Evolutionary conservation across 2,888 invertebrate genomes (phyloP), one percentile per base, ranked within the genome.

Genomic region (Lithophane ornitopus): DNA sequence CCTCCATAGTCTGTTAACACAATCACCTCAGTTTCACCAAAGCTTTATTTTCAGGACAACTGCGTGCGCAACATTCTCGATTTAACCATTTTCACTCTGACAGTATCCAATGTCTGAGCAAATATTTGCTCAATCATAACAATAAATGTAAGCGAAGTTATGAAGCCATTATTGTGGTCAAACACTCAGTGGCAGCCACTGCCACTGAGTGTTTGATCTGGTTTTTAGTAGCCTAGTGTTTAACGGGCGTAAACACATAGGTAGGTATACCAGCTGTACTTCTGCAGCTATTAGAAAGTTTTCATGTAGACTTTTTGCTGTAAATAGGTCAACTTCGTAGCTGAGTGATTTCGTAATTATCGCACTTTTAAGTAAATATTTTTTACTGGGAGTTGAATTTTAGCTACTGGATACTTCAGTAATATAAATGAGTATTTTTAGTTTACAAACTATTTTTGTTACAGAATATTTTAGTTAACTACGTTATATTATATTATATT

Each of bases 301-400:
- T 62, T 59, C 39, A 74, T 58, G 65, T 49, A 22, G 14, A 59
- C 26, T 63, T 74, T 70, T 76, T 67, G 19, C 62, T 26, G 67
- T 34, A 84, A 66, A 52, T 76, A 66, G 70, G 76, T 76, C 81
- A 76, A 74, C 73, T 66, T 59, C 28, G 6, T 56, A 9, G 73
- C 16, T 49, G 28, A 73, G 28, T 63, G 46, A 59, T 79, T 80
- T 52, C 54, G 68, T 76, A 73, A 84, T 73, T 61, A 68, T 59
- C 58, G 70, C n/a, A 58, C 74, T 59, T 63, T 46, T 16, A 19
- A 19, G 26, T 49, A n/a, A 59, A 41, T 49, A 39, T 61, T 54
- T 74, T 68, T 61, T 34, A 34, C 52, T 28, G 14, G 26, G 1
- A 44, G 65, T 69, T 58, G 0, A 34, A 56, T 63, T 59, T 59